Conservation (phyloP, 2,113 vertebrate genomes). For the Gymnocephalus cernua region DNA sequence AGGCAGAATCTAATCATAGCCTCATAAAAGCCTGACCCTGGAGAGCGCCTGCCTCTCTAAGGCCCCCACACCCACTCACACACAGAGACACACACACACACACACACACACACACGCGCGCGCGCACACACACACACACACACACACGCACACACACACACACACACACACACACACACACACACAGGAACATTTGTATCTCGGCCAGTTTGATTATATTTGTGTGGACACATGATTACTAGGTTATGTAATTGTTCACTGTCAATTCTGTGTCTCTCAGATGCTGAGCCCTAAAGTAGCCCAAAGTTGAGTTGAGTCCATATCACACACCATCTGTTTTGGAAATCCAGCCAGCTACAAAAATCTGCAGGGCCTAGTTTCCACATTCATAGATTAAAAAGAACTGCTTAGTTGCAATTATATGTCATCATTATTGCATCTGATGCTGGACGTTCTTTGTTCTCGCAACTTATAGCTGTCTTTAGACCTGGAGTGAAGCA, state of each 20-base stretch:
- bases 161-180: constrained; percentile 17
- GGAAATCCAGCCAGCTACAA: constrained; percentile 53
- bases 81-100: neutral
- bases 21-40: constrained; percentile 79
- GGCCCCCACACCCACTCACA: constrained; percentile 8
- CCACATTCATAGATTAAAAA: constrained; percentile 23
- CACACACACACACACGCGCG: constrained; percentile 15
- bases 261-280: constrained; percentile 66
- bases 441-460: constrained; percentile 20
- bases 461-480: constrained; percentile 23
- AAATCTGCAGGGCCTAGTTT: constrained; percentile 41
- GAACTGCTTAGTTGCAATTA: constrained; percentile 35
- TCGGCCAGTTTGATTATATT: constrained; percentile 57
- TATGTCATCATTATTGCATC: constrained; percentile 34
- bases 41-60: constrained; percentile 72
- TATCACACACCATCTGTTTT: constrained; percentile 74
- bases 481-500: constrained; percentile 8
- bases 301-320: constrained; percentile 62
- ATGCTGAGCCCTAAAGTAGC: constrained; percentile 65
- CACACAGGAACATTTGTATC: constrained; percentile 39
- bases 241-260: constrained; percentile 57
- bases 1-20: constrained; percentile 80
- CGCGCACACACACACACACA: constrained; percentile 19
- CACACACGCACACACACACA: constrained; percentile 24
- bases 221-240: constrained; percentile 61